Base-by-base conservation (phyloP, 2,113 vertebrate species). In the Oostethus manadensis region DNA sequence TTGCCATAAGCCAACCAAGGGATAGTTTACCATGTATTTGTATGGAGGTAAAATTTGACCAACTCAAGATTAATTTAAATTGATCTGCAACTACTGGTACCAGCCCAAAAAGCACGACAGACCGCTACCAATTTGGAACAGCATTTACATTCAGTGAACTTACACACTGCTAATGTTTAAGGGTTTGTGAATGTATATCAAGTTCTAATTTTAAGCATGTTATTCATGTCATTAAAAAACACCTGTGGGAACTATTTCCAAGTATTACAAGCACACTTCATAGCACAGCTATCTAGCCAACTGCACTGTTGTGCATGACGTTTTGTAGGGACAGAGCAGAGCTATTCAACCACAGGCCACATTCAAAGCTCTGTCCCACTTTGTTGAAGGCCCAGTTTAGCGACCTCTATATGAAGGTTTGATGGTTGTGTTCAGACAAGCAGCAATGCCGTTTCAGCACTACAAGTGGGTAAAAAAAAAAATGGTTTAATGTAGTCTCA, bases 291-390 rank as follows among this genome's bases (percentile, higher is more conserved):
- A 51, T 29, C 22, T 23, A 22, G 2, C 21, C 6, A 50, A 50
- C 10, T 47, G 18, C 48, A 50, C 7, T 50, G 18, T 5, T 21
- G 21, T 6, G 4, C 64, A 74, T 21, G 60, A 64, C 71, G 63
- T 63, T 69, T 26, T 56, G 50, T 14, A 15, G 7, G 21, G 15
- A 10, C 7, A 26, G 23, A 22, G 49, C 13, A 51, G 64, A 67
- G 64, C 68, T 66, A 72, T 65, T 73, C 60, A 23, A 62, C 49
- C 49, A 49, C 49, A 51, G 58, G 71, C 70, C 56, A 42, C 64
- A 78, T 60, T 74, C 63, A 76, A 44, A 66, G 68, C 77, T 54
- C 66, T 66, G 71, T 67, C 84, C 83, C 73, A 83, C 60, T 79
- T 80, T 66, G 49, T 62, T 46, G 4, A 11, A 43, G 65, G 54